Evolutionary conservation across 2,797 vertebrate genomes (phyloP).

Genomic region (Crenuchus spilurus): DNA sequence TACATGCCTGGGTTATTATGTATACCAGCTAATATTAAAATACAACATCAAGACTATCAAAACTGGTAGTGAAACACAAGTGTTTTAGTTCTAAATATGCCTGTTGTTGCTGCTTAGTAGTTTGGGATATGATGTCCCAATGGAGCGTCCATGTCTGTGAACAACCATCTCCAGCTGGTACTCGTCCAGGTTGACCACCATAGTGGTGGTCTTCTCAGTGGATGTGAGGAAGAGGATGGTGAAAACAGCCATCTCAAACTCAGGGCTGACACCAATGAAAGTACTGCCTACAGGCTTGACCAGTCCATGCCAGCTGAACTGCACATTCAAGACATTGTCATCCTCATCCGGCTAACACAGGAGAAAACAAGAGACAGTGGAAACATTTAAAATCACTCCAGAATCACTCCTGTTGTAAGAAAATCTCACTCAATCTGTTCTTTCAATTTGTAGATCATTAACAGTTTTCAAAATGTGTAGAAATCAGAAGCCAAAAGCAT

Average conservation of each 20-base stretch:
- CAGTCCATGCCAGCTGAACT: constrained; percentile 84
- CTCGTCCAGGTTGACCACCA: constrained; percentile 78
- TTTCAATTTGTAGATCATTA: too few relatives aligned
- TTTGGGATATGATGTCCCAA: constrained; percentile 84
- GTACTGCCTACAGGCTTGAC: constrained; percentile 81
- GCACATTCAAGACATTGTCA: constrained; percentile 84
- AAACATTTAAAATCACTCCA: too few relatives aligned
- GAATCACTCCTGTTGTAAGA: too few relatives aligned
- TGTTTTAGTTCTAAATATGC: constrained; percentile 54
- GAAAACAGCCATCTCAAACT: constrained; percentile 87
- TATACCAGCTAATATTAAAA: neutral
- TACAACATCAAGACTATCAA: neutral
- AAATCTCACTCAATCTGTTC: too few relatives aligned
- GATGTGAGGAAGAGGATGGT: constrained; percentile 81
- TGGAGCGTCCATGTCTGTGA: constrained; percentile 73
- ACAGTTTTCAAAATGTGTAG: too few relatives aligned
- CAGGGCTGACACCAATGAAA: constrained; percentile 84
- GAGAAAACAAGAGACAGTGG: neutral
- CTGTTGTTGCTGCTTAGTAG: constrained; percentile 78
- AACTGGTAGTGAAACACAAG: neutral
- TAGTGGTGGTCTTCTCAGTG: constrained; percentile 73
- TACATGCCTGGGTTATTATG: neutral
- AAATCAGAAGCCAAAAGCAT: too few relatives aligned
- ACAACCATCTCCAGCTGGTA: constrained; percentile 81
- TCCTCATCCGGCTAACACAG: constrained; percentile 78